Evolutionary conservation across 2,888 invertebrate species (phyloP).

Genomic region (Philaethria dido): DNA sequence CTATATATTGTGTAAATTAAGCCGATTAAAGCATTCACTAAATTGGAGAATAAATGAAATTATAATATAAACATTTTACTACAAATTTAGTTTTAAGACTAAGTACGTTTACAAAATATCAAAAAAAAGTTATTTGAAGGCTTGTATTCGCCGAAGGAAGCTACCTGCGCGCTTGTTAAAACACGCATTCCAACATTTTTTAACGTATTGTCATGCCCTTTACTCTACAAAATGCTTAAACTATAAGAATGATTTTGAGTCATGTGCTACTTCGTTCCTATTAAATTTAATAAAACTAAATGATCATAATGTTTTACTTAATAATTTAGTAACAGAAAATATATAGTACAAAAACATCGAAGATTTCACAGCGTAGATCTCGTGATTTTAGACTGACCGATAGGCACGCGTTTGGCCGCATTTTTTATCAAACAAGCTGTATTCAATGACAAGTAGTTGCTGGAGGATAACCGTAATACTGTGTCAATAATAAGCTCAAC

Average conservation of each 20-base stretch:
- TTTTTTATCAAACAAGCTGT: slow-evolving; percentile 15
- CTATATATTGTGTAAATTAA: too few relatives aligned
- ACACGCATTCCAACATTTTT: slow-evolving; percentile 33
- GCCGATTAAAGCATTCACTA: too few relatives aligned
- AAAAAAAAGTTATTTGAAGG: slow-evolving; percentile 7
- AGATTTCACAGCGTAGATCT: not conserved
- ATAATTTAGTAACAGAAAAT: not conserved
- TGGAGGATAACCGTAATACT: not conserved
- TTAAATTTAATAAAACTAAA: too few relatives aligned
- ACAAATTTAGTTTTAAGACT: not conserved
- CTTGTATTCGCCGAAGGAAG: slow-evolving; percentile 29
- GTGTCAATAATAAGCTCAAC: not conserved
- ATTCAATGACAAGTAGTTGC: slow-evolving; percentile 16
- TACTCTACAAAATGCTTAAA: not conserved
- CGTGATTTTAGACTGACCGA: not conserved
- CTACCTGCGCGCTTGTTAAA: slow-evolving; percentile 34
- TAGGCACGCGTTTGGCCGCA: slow-evolving; percentile 8
- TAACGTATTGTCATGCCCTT: not conserved
- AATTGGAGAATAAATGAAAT: too few relatives aligned
- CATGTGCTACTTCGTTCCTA: too few relatives aligned
- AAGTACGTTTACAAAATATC: not conserved
- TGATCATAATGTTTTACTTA: too few relatives aligned
- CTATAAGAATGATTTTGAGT: not conserved
- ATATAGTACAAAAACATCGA: not conserved
- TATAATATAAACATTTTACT: too few relatives aligned